Base-by-base conservation (phyloP, 2,113 vertebrate species). In the Carlito syrichta region DNA sequence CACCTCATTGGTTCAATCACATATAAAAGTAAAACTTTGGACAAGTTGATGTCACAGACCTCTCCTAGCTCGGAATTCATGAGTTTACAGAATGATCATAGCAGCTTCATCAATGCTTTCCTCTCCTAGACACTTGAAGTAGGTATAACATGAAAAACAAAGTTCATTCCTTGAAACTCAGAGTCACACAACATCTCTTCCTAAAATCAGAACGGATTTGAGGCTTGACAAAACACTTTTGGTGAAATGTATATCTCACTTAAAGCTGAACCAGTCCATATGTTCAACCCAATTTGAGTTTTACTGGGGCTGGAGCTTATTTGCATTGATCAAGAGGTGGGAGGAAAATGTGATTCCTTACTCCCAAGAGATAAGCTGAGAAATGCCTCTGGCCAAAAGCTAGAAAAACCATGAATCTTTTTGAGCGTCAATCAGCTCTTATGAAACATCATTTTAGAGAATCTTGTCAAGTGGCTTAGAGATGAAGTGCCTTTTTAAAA, bases 401-500 rank as follows among this genome's bases (percentile, higher is more conserved):
- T 83, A 6, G 32, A 86, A 82, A 77, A 9, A 62, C 27, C 58
- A 8, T 40, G 85, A 45, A n/a, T 77, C 38, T 94, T 86, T 56
- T 19, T 83, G 78, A 94, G 62, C 92, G 66, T 93, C 43, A 63
- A 16, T 60, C 48, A 71, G 5, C 30, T 85, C 50, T 90, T 89
- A 58, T 76, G 40, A 94, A 89, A 84, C 12, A 92, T 45, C 25
- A 25, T 79, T 94, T 91, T n/a, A 97, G 96, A 92, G 38, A 94
- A 38, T 71, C 6, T 71, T 96, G 48, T 92, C 94, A 93, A 89
- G 69, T 95, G 77, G 23, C 71, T 92, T 95, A 88, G n/a, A 84
- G 43, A 63, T 71, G n/a, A 87, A 89, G 69, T n/a, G 22, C 12
- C 23, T 82, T 86, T 92, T 63, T 69, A 87, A 82, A 94, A 76